Conservation (phyloP, 2,113 vertebrate species). For the Anolis carolinensis region DNA sequence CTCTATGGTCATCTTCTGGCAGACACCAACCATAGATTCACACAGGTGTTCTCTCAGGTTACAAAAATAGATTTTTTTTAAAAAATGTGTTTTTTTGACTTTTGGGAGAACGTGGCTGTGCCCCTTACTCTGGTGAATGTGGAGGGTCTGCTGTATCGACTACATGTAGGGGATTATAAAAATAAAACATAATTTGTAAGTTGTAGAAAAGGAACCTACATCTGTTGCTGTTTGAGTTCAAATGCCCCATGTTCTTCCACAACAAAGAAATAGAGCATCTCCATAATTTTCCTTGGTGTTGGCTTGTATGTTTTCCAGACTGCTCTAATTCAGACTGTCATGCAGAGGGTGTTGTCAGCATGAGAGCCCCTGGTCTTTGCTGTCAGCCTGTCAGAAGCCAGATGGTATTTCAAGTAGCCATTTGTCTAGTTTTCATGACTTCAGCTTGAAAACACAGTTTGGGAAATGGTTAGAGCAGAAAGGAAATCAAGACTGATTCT, state of each 20-base stretch:
- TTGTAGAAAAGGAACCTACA: not conserved
- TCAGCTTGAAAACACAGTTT: not conserved
- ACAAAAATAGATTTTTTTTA: too few species aligned
- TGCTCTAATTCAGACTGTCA: conserved; percentile 22
- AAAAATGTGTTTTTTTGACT: too few species aligned
- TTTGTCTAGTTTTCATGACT: conserved; percentile 15
- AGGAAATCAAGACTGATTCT: not conserved
- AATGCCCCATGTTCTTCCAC: not conserved
- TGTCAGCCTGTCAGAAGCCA: conserved; percentile 23
- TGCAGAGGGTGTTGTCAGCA: conserved; percentile 8
- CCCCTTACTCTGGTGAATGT: too few species aligned
- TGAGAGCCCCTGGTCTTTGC: conserved; percentile 14
- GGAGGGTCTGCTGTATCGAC: too few species aligned
- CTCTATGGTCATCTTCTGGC: too few species aligned
- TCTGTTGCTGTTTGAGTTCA: not conserved
- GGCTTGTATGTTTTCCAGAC: conserved; percentile 21
- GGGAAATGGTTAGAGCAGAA: not conserved
- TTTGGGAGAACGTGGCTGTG: too few species aligned
- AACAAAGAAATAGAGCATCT: not conserved
- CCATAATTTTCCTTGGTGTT: not conserved
- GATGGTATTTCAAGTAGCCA: conserved; percentile 20
- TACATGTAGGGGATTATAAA: not conserved
- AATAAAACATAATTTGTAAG: not conserved
- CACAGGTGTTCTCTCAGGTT: too few species aligned
- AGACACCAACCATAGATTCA: too few species aligned